Base-by-base conservation (phyloP, 2,797 vertebrate genomes). In the Triplophysa bombifrons region DNA sequence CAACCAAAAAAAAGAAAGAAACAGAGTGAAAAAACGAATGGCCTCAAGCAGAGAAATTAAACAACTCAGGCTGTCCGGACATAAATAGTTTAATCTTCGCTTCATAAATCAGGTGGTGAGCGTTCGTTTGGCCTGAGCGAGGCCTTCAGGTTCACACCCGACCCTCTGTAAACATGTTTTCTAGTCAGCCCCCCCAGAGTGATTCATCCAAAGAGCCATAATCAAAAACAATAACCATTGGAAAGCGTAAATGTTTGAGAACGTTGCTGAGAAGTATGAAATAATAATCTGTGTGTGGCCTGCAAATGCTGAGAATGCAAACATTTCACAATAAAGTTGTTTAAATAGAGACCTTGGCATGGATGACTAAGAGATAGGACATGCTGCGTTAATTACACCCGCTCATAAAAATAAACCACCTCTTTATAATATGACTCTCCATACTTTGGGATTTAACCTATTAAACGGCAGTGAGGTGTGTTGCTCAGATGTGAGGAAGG, bases 311-410 rank as follows among this genome's bases (percentile, higher is more conserved):
- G 95, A 94, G 96, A 97, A 97, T 94, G 95, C 96, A 97, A 98
- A 98, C 96, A 98, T 98, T 96, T 98, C 96, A 97, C 96, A 96
- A 97, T 98, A 97, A 97, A 97, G 95, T 97, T 95, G 96, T 96
- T 97, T 97, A 96, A 98, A 98, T 96, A 95, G 96, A 96, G 96
- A 93, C 95, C 95, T 92, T 94, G 95, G 95, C 96, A 96, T 92
- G 93, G 95, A 97, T 96, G 91, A 86, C 94, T 91, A 93, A 90
- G 91, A 96, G 96, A 98, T 98, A 97, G 94, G 94, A 95, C 96
- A 98, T 96, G 95, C 93, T 95, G 96, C 94, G 94, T 97, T 98
- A 97, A 98, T 98, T 98, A 98, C 96, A 94, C 93, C 88, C 90
- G 87, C 92, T 94, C 95, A 91, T 96, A 95, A 97, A 98, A 98